Conservation (phyloP, 1,140 invertebrate genomes). For the Pseudomyrmex concolor region DNA sequence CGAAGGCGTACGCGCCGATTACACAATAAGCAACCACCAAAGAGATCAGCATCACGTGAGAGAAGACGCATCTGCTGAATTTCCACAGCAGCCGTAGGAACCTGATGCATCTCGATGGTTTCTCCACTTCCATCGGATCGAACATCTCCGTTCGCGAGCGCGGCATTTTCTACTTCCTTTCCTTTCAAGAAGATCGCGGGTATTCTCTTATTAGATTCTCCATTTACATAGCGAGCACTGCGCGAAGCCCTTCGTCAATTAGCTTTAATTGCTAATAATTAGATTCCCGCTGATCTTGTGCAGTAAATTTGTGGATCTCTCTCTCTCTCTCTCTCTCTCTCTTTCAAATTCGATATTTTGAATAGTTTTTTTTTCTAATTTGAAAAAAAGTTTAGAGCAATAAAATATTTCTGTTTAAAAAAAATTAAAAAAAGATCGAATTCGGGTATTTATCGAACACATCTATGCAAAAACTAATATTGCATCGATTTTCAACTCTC, state of each 20-base stretch:
- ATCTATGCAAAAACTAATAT: neutral
- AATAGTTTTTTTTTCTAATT: neutral
- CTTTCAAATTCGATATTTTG: neutral
- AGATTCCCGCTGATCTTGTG: neutral
- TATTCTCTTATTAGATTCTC: constrained; percentile 43
- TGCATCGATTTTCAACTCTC: neutral
- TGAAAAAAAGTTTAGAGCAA: too few relatives aligned
- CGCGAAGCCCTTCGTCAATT: constrained; percentile 3
- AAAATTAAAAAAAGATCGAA: constrained; percentile 4
- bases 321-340: neutral
- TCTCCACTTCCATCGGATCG: constrained; percentile 71
- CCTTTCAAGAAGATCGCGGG: neutral
- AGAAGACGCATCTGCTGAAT: constrained; percentile 92
- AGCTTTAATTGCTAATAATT: constrained; percentile 40
- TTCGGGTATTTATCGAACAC: neutral
- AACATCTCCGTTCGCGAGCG: constrained; percentile 68
- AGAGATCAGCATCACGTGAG: constrained; percentile 94
- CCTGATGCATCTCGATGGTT: constrained; percentile 83
- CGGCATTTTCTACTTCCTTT: constrained; percentile 57
- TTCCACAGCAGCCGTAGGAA: constrained; percentile 89
- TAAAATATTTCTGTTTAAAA: neutral
- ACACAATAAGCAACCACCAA: constrained; percentile 95
- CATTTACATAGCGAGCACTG: constrained; percentile 35
- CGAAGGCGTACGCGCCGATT: constrained; percentile 94
- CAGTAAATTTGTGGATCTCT: neutral